Evolutionary conservation across 2,797 vertebrate species (phyloP).

Genomic region (Mormyrus proboscirostris): DNA sequence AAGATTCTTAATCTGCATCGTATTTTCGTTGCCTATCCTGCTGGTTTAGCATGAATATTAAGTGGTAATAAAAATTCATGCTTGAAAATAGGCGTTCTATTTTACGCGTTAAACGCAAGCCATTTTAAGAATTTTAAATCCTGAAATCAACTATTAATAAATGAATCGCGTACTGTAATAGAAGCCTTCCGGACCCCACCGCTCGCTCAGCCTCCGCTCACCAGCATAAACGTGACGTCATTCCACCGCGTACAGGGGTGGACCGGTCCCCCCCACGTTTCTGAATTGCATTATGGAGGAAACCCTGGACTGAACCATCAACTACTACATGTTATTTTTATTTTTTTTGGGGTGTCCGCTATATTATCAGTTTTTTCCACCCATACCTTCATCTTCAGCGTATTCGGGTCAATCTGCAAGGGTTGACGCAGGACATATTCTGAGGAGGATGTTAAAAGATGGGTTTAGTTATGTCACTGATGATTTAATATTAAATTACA

Average conservation of each 20-base stretch:
- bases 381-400: background rate
- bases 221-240: constrained; percentile 27
- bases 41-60: background rate
- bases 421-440: background rate
- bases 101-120: background rate
- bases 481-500: background rate
- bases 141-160: background rate
- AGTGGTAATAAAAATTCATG: background rate
- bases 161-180: constrained; percentile 16
- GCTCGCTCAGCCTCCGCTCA: background rate
- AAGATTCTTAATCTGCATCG: background rate
- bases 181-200: constrained; percentile 13
- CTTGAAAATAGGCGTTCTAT: background rate
- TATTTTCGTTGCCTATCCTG: background rate
- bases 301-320: background rate
- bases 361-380: background rate
- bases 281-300: background rate
- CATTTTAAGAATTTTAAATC: background rate
- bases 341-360: background rate
- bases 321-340: background rate
- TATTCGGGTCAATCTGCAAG: background rate
- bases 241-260: background rate
- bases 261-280: background rate
- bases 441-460: background rate
- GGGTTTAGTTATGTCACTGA: background rate